A percentile compares a stretch with the other conserved stretches of the same genome.
These are phyloP conservation scores for Botrylloides violaceus DNA, from an alignment of 23 tunicate species.

Conservation along the genomic window DNA sequence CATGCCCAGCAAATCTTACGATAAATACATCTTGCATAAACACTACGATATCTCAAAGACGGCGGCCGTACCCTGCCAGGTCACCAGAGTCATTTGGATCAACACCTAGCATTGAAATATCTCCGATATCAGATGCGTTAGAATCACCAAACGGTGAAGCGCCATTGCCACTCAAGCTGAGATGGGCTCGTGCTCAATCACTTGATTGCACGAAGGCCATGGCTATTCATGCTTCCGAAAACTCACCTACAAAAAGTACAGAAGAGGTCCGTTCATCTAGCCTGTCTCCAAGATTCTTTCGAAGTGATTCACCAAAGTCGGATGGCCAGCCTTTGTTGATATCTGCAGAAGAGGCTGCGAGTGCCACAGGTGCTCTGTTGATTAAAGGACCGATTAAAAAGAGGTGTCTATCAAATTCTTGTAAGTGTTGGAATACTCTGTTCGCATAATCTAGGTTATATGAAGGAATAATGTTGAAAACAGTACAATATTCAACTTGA, in stretches of 20 bases:
- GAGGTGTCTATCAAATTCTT: no score
- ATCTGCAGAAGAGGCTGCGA: conserved; percentile 7
- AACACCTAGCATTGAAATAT: conserved; percentile 13
- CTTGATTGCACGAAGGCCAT: background rate
- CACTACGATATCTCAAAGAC: background rate
- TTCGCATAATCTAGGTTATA: no score
- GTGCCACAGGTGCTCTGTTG: conserved; percentile 12
- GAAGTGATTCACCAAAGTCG: background rate
- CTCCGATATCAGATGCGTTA: background rate
- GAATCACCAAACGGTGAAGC: background rate
- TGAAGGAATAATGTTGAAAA: no score
- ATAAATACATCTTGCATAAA: background rate
- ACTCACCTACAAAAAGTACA: background rate
- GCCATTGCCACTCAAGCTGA: background rate
- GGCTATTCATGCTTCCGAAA: background rate
- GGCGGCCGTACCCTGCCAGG: background rate
- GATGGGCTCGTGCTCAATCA: conserved; percentile 17
- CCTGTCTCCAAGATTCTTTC: conserved; percentile 7
- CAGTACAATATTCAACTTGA: no score
- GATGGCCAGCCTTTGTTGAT: background rate
- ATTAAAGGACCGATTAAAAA: no score
- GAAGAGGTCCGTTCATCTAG: background rate
- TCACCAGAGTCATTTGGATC: conserved; percentile 7
- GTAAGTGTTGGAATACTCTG: no score
- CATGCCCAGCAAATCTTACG: conserved; percentile 33